Evolutionary conservation across 2,113 vertebrate species (phyloP).

Genomic region (Rhinopomastus cyanomelas): DNA sequence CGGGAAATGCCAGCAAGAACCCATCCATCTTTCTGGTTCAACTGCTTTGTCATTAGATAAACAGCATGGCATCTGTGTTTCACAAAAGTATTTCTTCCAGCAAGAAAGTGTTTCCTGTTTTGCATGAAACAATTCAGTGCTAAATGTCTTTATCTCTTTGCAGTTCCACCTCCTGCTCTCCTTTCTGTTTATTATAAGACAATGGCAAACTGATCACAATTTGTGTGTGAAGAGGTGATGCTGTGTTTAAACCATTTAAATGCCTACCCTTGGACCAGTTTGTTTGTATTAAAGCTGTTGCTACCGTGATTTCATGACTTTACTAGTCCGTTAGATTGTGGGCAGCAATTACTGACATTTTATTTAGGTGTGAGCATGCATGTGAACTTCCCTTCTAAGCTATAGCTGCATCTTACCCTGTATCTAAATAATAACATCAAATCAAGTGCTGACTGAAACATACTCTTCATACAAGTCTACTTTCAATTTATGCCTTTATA

Average conservation of each 20-base stretch:
- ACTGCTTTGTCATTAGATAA: slow-evolving; percentile 53
- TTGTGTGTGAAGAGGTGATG: not conserved
- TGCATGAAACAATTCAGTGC: not conserved
- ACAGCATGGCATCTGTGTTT: slow-evolving; percentile 41
- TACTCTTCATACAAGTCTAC: not conserved
- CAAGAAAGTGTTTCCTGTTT: not conserved
- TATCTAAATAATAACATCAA: not conserved
- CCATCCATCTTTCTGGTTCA: slow-evolving; percentile 56
- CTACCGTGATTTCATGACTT: not conserved
- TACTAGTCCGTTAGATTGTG: not conserved
- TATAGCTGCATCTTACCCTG: not conserved
- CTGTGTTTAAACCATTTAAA: not conserved
- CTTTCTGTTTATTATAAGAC: not conserved
- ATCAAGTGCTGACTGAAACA: not conserved
- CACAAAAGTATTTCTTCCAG: slow-evolving; percentile 30
- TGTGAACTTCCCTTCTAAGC: not conserved
- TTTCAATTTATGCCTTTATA: not conserved
- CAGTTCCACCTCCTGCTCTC: not conserved
- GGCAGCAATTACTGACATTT: not conserved
- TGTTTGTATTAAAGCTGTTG: not conserved
- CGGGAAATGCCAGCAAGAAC: slow-evolving; percentile 32
- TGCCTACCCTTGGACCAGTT: not conserved
- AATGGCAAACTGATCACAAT: not conserved
- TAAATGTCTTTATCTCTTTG: slow-evolving; percentile 3
- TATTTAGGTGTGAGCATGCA: not conserved